These are phyloP conservation scores for Dicycla oo DNA, from an alignment of 2,888 invertebrate genomes.

Conservation along the genomic window DNA sequence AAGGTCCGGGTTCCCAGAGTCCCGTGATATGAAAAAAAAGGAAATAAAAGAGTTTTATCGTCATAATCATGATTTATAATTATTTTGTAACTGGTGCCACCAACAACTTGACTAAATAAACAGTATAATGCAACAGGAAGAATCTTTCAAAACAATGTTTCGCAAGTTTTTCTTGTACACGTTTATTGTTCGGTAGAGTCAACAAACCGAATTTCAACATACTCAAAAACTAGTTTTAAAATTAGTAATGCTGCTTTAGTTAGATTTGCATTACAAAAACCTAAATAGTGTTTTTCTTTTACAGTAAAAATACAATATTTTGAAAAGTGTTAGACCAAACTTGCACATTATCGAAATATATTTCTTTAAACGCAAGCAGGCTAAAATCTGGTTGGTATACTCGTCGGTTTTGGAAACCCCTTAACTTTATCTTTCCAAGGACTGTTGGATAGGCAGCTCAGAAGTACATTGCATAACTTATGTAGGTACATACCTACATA, in stretches of 20 bases:
- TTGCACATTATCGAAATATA: constrained; percentile 1
- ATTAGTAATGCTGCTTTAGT: constrained; percentile 44
- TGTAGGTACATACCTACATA: too few relatives aligned
- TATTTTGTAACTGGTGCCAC: not conserved
- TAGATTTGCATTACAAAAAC: constrained; percentile 37
- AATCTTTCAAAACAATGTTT: constrained; percentile 33
- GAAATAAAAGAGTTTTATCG: too few relatives aligned
- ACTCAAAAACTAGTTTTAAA: constrained; percentile 41
- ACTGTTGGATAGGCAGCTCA: not conserved
- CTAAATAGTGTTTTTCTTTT: constrained; percentile 29
- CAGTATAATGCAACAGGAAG: constrained; percentile 48
- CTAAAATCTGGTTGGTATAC: not conserved
- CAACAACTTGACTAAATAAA: constrained; percentile 8
- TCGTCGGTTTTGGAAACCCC: not conserved
- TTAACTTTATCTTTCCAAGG: not conserved
- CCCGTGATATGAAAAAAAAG: too few relatives aligned
- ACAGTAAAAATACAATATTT: constrained; percentile 3
- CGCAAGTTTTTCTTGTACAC: constrained; percentile 25
- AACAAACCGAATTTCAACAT: constrained; percentile 40
- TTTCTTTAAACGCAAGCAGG: not conserved
- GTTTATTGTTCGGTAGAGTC: constrained; percentile 28
- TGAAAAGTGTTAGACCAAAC: not conserved
- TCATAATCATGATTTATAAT: constrained; percentile 2
- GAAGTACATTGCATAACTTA: not conserved
- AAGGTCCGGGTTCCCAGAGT: too few relatives aligned